Conservation (phyloP, 2,888 invertebrate species). For the Seira sanloemensis region DNA sequence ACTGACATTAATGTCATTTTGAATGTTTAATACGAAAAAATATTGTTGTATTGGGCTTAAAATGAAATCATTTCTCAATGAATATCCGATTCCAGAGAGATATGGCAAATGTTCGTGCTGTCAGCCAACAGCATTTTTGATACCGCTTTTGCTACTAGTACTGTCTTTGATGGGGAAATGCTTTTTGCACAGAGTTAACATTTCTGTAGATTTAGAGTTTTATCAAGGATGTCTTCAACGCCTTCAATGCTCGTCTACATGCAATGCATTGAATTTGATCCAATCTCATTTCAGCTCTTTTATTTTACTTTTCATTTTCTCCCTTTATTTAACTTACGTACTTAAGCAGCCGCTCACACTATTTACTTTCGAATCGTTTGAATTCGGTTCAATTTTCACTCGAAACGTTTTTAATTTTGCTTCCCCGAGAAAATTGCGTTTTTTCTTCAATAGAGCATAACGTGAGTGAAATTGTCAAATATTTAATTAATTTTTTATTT, state of each 20-base stretch:
- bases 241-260: too few relatives aligned
- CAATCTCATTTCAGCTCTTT: too few relatives aligned
- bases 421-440: background rate
- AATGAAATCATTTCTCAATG: too few relatives aligned
- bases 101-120: background rate
- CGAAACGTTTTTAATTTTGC: background rate
- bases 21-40: background rate
- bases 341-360: too few relatives aligned
- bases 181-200: too few relatives aligned
- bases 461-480: conserved; percentile 9
- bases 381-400: background rate
- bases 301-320: too few relatives aligned
- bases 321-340: too few relatives aligned
- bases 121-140: background rate
- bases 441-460: background rate
- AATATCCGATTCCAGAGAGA: background rate
- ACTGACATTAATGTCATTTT: background rate
- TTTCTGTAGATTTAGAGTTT: too few relatives aligned
- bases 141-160: too few relatives aligned
- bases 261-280: too few relatives aligned
- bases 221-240: too few relatives aligned
- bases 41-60: background rate
- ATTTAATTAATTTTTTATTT: conserved; percentile 42
- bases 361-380: too few relatives aligned
- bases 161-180: background rate